Evolutionary conservation across 2,888 invertebrate genomes (phyloP), one percentile per base, ranked within the genome.

Genomic region (Artemia sinica): DNA sequence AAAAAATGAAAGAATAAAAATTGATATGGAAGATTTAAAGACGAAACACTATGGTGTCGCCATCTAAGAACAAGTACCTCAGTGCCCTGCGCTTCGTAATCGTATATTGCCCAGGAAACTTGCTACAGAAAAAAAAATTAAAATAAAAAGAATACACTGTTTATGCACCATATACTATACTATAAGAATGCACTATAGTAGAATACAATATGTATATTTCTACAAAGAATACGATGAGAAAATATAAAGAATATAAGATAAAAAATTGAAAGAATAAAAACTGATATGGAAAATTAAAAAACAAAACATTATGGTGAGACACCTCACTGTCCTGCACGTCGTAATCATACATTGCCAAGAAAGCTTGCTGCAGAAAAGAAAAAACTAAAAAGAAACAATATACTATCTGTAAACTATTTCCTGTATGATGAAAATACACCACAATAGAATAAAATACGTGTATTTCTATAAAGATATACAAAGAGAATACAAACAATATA

Each of bases 341-440:
- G 79, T 98, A 98, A 78, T 97, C 96, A 77, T 97, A 98, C 83
- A 97, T 87, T 13, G 97, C 97, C 75, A 89, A 85, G 80, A 90
- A 95, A 12, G 90, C 86, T 74, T 87, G 83, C 85, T 88, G 80
- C n/a, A 80, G 80, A 28, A 71, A 72, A 74, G 72, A 67, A 49
- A 68, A 41, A 41, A 41, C 6, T 41, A 41, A 41, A 41, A 5
- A 5, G 3, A 41, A 41, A 41, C 5, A 41, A 41, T 41, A 41
- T 6, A 6, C 41, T 41, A 6, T 41, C 6, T 41, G 6, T 41
- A 41, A 3, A 41, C 41, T 6, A 41, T 41, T 5, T 41, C 0
- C 41, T 41, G 6, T 41, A 41, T 6, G 6, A 18, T 18, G 3
- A 41, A 41, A 41, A 5, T 41, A 6, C 6, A 41, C 6, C 3